These are phyloP conservation scores for Meiosimyza platycephala DNA, from an alignment of 2,888 invertebrate species.

Conservation along the genomic window DNA sequence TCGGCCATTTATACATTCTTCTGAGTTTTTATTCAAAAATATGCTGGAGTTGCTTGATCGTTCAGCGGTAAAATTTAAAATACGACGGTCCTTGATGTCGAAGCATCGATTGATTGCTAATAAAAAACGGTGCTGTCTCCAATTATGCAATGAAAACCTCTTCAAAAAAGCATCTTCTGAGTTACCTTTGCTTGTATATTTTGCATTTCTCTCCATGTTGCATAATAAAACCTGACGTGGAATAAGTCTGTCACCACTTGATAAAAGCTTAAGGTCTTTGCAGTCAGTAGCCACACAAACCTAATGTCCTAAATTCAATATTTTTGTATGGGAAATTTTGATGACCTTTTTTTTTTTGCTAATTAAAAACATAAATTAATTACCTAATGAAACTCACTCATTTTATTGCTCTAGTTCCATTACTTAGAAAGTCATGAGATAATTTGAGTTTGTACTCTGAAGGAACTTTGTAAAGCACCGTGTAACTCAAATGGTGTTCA, in stretches of 20 bases:
- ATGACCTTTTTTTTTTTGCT: no score
- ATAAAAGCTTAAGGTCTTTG: slow-evolving; percentile 28
- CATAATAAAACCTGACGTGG: slow-evolving; percentile 56
- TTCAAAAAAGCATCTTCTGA: slow-evolving; percentile 36
- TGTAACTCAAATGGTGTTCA: no score
- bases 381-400: no score
- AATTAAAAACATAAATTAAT: no score
- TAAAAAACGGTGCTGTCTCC: slow-evolving; percentile 54
- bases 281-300: background rate
- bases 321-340: no score
- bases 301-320: no score
- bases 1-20: slow-evolving; percentile 36
- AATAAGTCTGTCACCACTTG: slow-evolving; percentile 63
- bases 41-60: slow-evolving; percentile 7
- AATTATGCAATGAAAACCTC: slow-evolving; percentile 45
- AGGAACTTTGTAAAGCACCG: no score
- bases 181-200: slow-evolving; percentile 41
- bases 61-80: slow-evolving; percentile 52
- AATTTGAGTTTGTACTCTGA: no score
- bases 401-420: no score
- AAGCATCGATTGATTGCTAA: slow-evolving; percentile 49
- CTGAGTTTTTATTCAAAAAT: background rate
- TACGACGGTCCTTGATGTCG: slow-evolving; percentile 48
- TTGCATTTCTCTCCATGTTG: slow-evolving; percentile 49
- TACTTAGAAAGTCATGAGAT: no score